These are phyloP conservation scores for Iphiclides podalirius DNA, from an alignment of 2,888 invertebrate genomes.

Conservation along the genomic window DNA sequence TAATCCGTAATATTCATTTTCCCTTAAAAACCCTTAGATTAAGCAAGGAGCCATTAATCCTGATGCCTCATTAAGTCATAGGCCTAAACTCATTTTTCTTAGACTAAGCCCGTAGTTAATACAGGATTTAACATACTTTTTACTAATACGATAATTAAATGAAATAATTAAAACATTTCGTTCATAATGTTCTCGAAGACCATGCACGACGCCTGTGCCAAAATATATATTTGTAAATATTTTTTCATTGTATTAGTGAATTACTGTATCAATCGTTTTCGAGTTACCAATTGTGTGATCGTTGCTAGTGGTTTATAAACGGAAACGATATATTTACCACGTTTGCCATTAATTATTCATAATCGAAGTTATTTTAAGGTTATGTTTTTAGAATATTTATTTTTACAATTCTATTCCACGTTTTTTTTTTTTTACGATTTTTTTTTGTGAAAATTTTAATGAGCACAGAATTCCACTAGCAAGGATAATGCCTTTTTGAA, in stretches of 20 bases:
- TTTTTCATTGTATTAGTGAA: slow-evolving; percentile 51
- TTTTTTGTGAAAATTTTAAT: no score
- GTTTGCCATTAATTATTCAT: not conserved
- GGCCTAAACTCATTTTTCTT: slow-evolving; percentile 65
- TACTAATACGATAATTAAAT: slow-evolving; percentile 44
- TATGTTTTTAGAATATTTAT: not conserved
- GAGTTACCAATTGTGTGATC: slow-evolving; percentile 38
- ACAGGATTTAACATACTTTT: slow-evolving; percentile 66
- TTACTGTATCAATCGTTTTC: slow-evolving; percentile 40
- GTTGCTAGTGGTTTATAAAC: slow-evolving; percentile 30
- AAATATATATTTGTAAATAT: slow-evolving; percentile 62
- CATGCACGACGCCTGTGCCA: slow-evolving; percentile 72
- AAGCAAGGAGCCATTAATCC: slow-evolving; percentile 18
- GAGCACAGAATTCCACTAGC: no score
- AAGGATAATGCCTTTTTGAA: not conserved
- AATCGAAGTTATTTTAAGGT: not conserved
- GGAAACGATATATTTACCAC: not conserved
- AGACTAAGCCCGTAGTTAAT: slow-evolving; percentile 72
- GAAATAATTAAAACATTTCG: slow-evolving; percentile 40
- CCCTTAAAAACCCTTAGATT: slow-evolving; percentile 5
- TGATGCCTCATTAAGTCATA: slow-evolving; percentile 41
- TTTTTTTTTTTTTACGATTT: not conserved
- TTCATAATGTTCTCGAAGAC: slow-evolving; percentile 49
- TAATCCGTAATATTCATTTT: slow-evolving; percentile 3
- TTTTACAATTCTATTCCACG: not conserved